phyloP scores from a whole-genome alignment of 2,888 invertebrate species.

The Caenorhabditis sinica region DNA sequence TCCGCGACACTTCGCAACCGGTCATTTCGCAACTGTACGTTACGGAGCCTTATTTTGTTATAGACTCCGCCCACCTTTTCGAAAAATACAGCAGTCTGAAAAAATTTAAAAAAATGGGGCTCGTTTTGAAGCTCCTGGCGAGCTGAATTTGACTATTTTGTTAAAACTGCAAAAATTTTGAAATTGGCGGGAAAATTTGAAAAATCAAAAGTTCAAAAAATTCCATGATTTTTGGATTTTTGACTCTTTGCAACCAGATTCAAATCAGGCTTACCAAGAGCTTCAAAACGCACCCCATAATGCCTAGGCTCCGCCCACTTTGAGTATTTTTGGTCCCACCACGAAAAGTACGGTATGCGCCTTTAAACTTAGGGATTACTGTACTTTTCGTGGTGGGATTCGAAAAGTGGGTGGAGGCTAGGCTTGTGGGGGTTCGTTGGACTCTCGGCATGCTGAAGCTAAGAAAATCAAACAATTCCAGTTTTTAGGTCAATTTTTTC shows the following conservation, averaged over 20 bases:
- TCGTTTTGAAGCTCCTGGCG: too few relatives aligned
- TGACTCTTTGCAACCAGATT: too few relatives aligned
- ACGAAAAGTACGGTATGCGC: neutral
- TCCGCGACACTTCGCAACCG: too few relatives aligned
- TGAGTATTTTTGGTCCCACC: neutral
- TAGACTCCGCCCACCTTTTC: too few relatives aligned
- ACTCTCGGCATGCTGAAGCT: neutral
- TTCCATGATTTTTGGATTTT: too few relatives aligned
- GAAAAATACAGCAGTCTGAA: too few relatives aligned
- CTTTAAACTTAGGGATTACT: neutral
- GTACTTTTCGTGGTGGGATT: neutral
- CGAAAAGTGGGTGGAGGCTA: conserved; percentile 1
- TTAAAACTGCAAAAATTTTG: conserved; percentile 3
- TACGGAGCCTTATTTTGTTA: too few relatives aligned
- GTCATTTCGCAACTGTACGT: too few relatives aligned
- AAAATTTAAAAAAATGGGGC: too few relatives aligned
- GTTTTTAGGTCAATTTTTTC: neutral
- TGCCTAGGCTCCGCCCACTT: neutral
- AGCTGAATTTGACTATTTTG: too few relatives aligned
- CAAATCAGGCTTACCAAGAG: neutral
- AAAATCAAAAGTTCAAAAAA: too few relatives aligned
- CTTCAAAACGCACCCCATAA: neutral
- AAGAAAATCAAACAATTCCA: neutral
- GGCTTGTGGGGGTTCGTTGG: neutral
- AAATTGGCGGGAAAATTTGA: neutral